These are phyloP conservation scores for Centruroides sculpturatus DNA, from an alignment of 1,140 invertebrate genomes.

Conservation along the genomic window DNA sequence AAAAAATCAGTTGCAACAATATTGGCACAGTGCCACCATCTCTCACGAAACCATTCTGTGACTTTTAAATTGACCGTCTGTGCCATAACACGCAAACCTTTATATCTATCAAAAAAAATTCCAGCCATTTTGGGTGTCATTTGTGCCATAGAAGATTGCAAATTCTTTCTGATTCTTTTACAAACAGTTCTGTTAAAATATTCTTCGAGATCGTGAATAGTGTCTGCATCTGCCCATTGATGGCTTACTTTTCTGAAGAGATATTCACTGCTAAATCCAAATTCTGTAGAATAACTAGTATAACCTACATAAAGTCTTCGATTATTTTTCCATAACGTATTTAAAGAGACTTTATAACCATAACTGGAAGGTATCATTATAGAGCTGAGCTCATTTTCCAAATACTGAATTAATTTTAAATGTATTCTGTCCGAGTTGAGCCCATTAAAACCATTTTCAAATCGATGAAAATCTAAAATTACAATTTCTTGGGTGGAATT, in stretches of 20 bases:
- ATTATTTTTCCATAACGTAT: not conserved
- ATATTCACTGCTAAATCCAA: conserved; percentile 9
- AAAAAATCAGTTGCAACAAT: conserved; percentile 62
- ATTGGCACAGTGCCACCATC: conserved; percentile 52
- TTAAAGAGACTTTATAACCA: conserved; percentile 18
- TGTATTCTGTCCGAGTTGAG: conserved; percentile 26
- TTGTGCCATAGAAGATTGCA: conserved; percentile 56
- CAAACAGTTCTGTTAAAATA: not conserved
- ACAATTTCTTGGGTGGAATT: conserved; percentile 41
- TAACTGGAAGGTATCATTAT: conserved; percentile 30
- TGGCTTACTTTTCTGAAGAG: not conserved
- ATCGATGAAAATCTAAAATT: conserved; percentile 52
- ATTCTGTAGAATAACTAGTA: not conserved
- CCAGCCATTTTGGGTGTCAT: conserved; percentile 57
- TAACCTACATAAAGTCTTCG: conserved; percentile 1
- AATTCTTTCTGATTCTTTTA: not conserved
- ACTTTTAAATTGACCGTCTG: conserved; percentile 48
- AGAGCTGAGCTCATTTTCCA: conserved; percentile 34
- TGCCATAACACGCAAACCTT: conserved; percentile 43
- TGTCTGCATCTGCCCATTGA: not conserved
- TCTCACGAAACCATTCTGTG: conserved; percentile 41
- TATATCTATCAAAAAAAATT: conserved; percentile 27
- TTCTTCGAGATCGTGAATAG: not conserved
- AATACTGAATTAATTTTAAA: conserved; percentile 31
- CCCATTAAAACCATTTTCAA: conserved; percentile 24